phyloP scores from a whole-genome alignment of 2,888 invertebrate genomes.

The Iselma pallidipennis region DNA sequence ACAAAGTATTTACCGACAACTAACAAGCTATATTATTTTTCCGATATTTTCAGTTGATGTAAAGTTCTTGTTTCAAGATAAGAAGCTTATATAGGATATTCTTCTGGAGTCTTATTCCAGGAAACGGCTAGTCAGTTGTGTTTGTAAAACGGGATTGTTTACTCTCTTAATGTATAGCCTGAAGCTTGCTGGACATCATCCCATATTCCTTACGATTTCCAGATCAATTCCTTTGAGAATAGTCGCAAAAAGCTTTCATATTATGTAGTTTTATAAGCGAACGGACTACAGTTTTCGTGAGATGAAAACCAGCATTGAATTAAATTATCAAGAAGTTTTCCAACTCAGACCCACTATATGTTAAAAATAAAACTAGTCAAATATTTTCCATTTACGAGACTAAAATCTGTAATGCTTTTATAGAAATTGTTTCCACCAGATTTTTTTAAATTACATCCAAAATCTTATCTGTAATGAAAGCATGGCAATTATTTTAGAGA shows the following conservation, averaged over 20 bases:
- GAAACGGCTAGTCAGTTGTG: constrained; percentile 5
- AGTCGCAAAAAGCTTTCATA: constrained; percentile 17
- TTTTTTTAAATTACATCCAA: too few relatives aligned
- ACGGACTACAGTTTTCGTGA: constrained; percentile 21
- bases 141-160: constrained; percentile 29
- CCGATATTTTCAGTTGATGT: not conserved
- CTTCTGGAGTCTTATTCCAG: not conserved
- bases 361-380: constrained; percentile 1
- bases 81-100: not conserved
- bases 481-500: not conserved
- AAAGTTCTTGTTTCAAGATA: not conserved
- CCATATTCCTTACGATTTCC: constrained; percentile 32
- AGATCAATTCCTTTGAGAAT: constrained; percentile 30
- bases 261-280: constrained; percentile 21
- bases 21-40: not conserved
- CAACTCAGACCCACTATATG: constrained; percentile 14
- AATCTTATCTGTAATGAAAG: too few relatives aligned
- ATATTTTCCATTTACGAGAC: not conserved
- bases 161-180: constrained; percentile 26
- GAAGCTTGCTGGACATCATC: constrained; percentile 30
- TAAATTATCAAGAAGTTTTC: constrained; percentile 21
- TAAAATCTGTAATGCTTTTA: too few relatives aligned
- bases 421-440: too few relatives aligned
- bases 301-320: constrained; percentile 21
- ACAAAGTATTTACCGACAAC: not conserved